Percentiles rank a stretch among this genome's conserved stretches.
Conservation (phyloP, 1,140 invertebrate genomes). For the Meloidogyne floridensis region DNA sequence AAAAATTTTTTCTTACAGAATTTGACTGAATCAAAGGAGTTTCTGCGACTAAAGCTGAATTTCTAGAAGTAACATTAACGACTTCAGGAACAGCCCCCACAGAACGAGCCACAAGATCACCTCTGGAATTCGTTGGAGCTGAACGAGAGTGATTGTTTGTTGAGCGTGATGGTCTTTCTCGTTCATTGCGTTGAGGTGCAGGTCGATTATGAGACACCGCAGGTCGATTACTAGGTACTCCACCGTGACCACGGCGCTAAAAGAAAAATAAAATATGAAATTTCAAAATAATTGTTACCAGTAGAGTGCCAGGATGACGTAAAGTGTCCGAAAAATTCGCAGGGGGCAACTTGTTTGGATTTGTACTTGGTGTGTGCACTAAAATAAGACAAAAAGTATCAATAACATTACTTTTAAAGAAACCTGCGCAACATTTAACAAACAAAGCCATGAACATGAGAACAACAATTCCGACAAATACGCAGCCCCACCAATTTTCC, state of each 20-base stretch:
- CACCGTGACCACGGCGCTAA: conserved; percentile 10
- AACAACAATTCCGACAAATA: conserved; percentile 79
- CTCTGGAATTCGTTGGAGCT: neutral
- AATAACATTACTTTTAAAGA: neutral
- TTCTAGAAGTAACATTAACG: neutral
- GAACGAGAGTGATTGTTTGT: neutral
- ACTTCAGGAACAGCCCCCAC: neutral
- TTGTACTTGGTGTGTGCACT: conserved; percentile 87
- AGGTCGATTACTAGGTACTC: neutral
- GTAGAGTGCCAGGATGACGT: conserved; percentile 57
- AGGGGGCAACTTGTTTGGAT: conserved; percentile 66
- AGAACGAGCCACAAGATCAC: neutral
- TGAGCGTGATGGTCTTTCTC: conserved; percentile 1
- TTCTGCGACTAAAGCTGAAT: conserved; percentile 2
- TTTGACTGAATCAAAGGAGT: conserved; percentile 24
- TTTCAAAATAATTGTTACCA: conserved; percentile 27
- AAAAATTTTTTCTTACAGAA: neutral
- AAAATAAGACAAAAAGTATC: neutral
- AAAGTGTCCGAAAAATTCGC: conserved; percentile 62
- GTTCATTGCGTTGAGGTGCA: neutral
- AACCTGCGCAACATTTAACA: conserved; percentile 89
- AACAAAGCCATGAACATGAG: conserved; percentile 95
- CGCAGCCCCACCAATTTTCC: conserved; percentile 95
- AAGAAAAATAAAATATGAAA: neutral
- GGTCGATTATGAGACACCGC: too few relatives aligned